Evolutionary conservation across 1,140 invertebrate genomes (phyloP), one percentile per base, ranked within the genome.

Genomic region (Samia ricini): DNA sequence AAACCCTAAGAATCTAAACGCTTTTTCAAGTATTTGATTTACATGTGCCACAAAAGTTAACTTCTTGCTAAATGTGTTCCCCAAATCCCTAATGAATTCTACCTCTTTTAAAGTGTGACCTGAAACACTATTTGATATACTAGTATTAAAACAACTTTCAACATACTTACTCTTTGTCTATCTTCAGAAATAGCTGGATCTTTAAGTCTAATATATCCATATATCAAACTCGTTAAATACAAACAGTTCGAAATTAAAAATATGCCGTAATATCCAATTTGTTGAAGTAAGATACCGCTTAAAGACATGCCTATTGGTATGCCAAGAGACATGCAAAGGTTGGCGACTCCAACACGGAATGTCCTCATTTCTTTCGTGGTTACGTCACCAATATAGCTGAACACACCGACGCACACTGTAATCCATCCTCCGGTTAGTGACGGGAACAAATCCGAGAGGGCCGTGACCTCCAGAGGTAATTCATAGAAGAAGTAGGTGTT

Each of bases 301-400:
- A 91, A 66, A 4, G 89, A 90, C 78, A 89, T 91, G 51, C 90
- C 91, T 22, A 91, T 81, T 4, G 90, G 90, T 26, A 95, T 93
- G 6, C 95, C 95, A 21, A 95, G 91, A 1, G 95, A 95, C 58
- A 95, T 92, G 72, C 95, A 95, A 1, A 96, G 92, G 81, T 95
- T 97, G 55, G 95, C 94, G 7, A 97, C 93, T 8, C 95, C 96
- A 52, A 97, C 95, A 64, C 96, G 87, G n/a, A 96, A 90, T 0
- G 96, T 97, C 64, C 96, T 93, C 19, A 93, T 94, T 77, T 95
- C 93, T 63, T 95, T 92, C n/a, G 93, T 94, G 1, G 96, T 96
- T 26, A 97, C 94, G 79, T 97, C 96, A 48, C 94, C 95, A n/a
- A 98, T 95, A 74, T 97, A 97, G 81, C 96, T 97, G 85, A 97